Evolutionary conservation across 2,888 invertebrate species (phyloP).

Genomic region (Cybosia mesomella): DNA sequence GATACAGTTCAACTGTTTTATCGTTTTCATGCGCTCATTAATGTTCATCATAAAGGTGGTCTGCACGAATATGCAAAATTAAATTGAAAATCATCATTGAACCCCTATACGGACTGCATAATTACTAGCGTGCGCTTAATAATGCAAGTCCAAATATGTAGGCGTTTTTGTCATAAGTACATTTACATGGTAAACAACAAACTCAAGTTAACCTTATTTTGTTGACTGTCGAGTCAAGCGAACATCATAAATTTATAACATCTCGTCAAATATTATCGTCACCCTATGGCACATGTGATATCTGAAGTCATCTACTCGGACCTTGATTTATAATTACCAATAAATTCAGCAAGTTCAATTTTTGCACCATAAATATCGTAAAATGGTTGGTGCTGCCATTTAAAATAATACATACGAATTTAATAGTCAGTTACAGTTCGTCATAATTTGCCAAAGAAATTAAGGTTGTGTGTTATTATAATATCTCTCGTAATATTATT

Average conservation of each 20-base stretch:
- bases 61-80: constrained; percentile 14
- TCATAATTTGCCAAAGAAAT: constrained; percentile 50
- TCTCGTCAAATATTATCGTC: constrained; percentile 24
- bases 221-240: too few relatives aligned
- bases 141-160: constrained; percentile 19
- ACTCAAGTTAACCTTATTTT: constrained; percentile 11
- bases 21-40: background rate
- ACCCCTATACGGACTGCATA: constrained; percentile 8
- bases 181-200: constrained; percentile 2
- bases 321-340: constrained; percentile 47
- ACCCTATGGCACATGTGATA: constrained; percentile 38
- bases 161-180: constrained; percentile 8
- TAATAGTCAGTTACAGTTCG: constrained; percentile 43
- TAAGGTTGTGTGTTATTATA: constrained; percentile 41
- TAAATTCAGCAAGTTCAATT: constrained; percentile 53
- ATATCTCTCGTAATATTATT: constrained; percentile 17
- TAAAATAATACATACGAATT: constrained; percentile 54
- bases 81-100: constrained; percentile 11
- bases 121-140: constrained; percentile 12
- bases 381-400: constrained; percentile 33
- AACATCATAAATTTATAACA: constrained; percentile 12
- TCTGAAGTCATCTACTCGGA: constrained; percentile 32
- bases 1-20: background rate
- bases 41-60: background rate
- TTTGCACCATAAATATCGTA: constrained; percentile 46